Conservation (phyloP, 2,888 invertebrate genomes). For the Caenorhabditis parvicauda region DNA sequence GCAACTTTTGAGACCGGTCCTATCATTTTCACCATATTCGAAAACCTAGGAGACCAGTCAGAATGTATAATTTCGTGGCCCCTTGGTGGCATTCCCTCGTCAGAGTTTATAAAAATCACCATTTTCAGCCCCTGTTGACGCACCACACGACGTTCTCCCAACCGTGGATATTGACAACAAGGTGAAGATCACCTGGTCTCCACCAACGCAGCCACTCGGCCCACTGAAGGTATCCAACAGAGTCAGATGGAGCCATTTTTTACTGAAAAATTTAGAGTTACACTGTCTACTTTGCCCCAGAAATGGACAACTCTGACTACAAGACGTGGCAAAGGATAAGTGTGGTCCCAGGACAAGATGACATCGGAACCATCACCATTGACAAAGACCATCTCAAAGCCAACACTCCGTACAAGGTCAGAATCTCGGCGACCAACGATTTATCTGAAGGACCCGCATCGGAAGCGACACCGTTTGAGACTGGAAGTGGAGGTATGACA, state of each 20-base stretch:
- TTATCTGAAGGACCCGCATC: constrained; percentile 59
- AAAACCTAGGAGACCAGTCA: too few species aligned
- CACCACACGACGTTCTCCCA: constrained; percentile 53
- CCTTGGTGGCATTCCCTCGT: too few species aligned
- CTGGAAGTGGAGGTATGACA: constrained; percentile 59
- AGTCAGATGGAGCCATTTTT: constrained; percentile 8
- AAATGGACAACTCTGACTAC: constrained; percentile 47
- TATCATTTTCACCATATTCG: too few species aligned
- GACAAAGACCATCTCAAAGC: constrained; percentile 51
- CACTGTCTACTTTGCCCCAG: constrained; percentile 56
- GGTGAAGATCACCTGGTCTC: constrained; percentile 55
- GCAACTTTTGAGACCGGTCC: too few species aligned
- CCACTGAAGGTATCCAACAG: constrained; percentile 30
- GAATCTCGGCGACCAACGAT: constrained; percentile 59
- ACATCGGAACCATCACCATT: constrained; percentile 41
- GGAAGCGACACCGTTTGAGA: constrained; percentile 48
- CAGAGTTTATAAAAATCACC: too few species aligned
- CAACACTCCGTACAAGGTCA: constrained; percentile 48
- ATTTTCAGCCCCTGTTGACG: constrained; percentile 54
- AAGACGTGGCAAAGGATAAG: constrained; percentile 53
- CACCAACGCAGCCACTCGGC: constrained; percentile 54
- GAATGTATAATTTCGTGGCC: too few species aligned
- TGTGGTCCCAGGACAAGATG: constrained; percentile 33
- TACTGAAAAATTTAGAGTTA: constrained; percentile 26
- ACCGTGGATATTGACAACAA: constrained; percentile 54